Evolutionary conservation across 2,797 vertebrate species (phyloP), one percentile per base, ranked within the genome.

Genomic region (Rachycentron canadum): DNA sequence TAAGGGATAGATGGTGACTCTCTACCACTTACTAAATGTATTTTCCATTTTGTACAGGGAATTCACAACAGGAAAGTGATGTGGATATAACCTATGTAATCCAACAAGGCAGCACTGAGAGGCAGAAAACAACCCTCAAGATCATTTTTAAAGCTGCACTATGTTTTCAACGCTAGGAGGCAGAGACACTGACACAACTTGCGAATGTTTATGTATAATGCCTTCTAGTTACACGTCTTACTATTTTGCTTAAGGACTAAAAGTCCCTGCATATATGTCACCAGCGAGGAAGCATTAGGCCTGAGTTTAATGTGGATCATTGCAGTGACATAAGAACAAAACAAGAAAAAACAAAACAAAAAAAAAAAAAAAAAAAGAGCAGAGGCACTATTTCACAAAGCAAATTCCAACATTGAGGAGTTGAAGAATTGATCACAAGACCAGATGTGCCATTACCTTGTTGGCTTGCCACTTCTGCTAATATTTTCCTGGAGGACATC

Each of bases 21-120:
- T 62, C 32, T 40, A 13, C 55, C 53, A 28, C 45, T 72, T 23
- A n/a, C n/a, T 73, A n/a, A 64, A 69, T 72, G 61, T 21, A 49
- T 70, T 79, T 69, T 76, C 69, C 65, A 30, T 56, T 84, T 21
- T 43, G 61, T 72, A 65, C 19, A 34, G 66, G 58, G 65, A 82
- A 73, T 68, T 74, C 34, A 53, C n/a, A 76, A 34, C 23, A 73
- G 19, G 19, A 28, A 34, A 36, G 11, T 36, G 14, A 67, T 60
- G 21, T 40, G 19, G 58, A 55, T 52, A 49, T 11, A 14, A 40
- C 12, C 25, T 71, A 19, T 25, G 59, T 61, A 62, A 58, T 38
- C 45, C 21, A 55, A 56, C 13, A 58, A 55, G 50, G 32, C 36
- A n/a, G 60, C 12, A 43, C 43, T 34, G 16, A 47, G 21, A 49